Evolutionary conservation across 2,888 invertebrate species (phyloP).

Genomic region (Heteromurus nitidus): DNA sequence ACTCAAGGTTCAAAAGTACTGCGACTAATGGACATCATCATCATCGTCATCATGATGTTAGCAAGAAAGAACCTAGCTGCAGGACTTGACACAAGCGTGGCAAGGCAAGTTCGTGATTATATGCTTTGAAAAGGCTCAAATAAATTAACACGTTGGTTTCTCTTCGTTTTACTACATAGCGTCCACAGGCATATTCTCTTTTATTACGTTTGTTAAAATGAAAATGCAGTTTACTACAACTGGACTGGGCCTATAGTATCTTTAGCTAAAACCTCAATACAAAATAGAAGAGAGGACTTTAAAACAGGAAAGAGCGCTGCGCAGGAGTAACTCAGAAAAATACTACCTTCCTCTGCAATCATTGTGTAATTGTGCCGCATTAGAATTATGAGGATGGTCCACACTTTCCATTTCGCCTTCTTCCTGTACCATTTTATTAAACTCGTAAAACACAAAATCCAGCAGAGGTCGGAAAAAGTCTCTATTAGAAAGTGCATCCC

Average conservation of each 20-base stretch:
- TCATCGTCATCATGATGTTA: too few relatives aligned
- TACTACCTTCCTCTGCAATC: slow-evolving; percentile 7
- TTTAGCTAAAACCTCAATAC: too few relatives aligned
- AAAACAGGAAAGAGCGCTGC: slow-evolving; percentile 13
- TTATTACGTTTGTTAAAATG: slow-evolving; percentile 40
- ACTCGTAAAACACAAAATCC: not conserved
- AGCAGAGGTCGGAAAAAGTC: not conserved
- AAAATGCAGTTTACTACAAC: slow-evolving; percentile 13
- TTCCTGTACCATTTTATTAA: slow-evolving; percentile 3
- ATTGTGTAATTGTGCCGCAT: slow-evolving; percentile 49
- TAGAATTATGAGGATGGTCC: slow-evolving; percentile 26
- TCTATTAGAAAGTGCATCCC: slow-evolving; percentile 2
- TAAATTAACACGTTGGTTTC: slow-evolving; percentile 53
- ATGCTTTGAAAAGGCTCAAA: slow-evolving; percentile 3
- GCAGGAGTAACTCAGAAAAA: slow-evolving; percentile 22
- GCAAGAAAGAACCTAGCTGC: too few relatives aligned
- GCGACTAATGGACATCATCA: too few relatives aligned
- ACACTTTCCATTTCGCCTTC: slow-evolving; percentile 25
- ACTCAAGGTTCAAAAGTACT: too few relatives aligned
- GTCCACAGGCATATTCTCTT: slow-evolving; percentile 22
- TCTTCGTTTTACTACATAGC: too few relatives aligned
- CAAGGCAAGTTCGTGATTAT: too few relatives aligned
- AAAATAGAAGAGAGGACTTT: too few relatives aligned
- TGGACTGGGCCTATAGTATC: too few relatives aligned
- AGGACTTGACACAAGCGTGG: too few relatives aligned